phyloP scores from a whole-genome alignment of 1,140 invertebrate species.

The Chrysomallon squamiferum region DNA sequence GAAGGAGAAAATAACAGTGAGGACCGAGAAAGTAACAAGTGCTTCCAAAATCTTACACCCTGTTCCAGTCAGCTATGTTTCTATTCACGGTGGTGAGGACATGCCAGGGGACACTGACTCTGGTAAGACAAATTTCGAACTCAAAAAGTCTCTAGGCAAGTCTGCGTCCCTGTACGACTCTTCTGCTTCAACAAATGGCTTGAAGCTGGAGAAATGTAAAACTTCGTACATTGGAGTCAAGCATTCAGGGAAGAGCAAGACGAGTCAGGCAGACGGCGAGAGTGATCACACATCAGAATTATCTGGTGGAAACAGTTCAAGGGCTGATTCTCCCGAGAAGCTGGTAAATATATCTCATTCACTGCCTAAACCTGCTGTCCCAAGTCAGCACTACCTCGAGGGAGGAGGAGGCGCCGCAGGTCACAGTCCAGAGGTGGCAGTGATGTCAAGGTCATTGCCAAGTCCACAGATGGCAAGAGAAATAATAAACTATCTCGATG shows the following conservation, averaged over 20 bases:
- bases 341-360: not conserved
- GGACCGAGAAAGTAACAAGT: not conserved
- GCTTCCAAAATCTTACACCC: slow-evolving; percentile 25
- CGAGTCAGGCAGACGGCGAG: not conserved
- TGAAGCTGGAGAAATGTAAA: slow-evolving; percentile 16
- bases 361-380: slow-evolving; percentile 33
- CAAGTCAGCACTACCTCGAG: slow-evolving; percentile 39
- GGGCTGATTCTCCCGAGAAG: too few relatives aligned
- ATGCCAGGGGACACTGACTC: slow-evolving; percentile 5
- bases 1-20: too few relatives aligned
- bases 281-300: not conserved
- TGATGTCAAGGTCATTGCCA: slow-evolving; percentile 15
- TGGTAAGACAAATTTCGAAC: not conserved
- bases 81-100: slow-evolving; percentile 32
- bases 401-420: slow-evolving; percentile 11
- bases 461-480: slow-evolving; percentile 16
- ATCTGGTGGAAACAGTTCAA: too few relatives aligned
- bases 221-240: slow-evolving; percentile 8
- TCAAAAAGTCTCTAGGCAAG: slow-evolving; percentile 7
- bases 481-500: too few relatives aligned
- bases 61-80: slow-evolving; percentile 35
- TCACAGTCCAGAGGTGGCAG: not conserved
- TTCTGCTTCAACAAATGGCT: not conserved
- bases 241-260: not conserved
- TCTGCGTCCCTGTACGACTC: too few relatives aligned